Evolutionary conservation across 2,797 vertebrate genomes (phyloP), one percentile per base, ranked within the genome.

Genomic region (Paguma larvata): DNA sequence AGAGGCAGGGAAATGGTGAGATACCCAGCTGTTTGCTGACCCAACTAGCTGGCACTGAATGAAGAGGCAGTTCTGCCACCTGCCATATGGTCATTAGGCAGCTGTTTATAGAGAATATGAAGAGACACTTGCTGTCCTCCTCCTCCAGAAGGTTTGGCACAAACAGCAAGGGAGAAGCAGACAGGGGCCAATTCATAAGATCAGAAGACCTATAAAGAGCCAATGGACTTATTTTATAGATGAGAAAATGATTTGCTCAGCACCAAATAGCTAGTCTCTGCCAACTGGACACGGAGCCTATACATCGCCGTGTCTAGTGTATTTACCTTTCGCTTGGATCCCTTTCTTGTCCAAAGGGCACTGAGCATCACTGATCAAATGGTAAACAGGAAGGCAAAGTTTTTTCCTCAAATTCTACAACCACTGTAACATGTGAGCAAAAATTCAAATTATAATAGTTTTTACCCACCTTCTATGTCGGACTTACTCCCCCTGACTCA

Each of bases 131-230:
- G 73, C 34, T 23, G 56, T 84, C 32, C 13, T 70, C 68, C 65
- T n/a, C 34, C 84, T 85, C 73, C 82, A 51, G 68, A 62, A 56
- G 85, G 48, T 51, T 96, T 77, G 93, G 83, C 75, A 85, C 84
- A 53, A n/a, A 72, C 70, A 95, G 73, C 41, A 78, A 65, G 91
- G 56, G 23, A 53, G 27, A 44, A 80, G 44, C 56, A 53, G 32
- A 19, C 53, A 84, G 46, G 38, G 56, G 30, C 7, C 30, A 5
- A 25, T 63, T 95, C 44, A 5, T 44, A 75, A 85, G 25, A 25
- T 72, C 68, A 63, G 38, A 70, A 79, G 53, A 84, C 80, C 46
- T 46, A 4, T 25, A 6, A 62, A 73, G 38, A 85, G 38, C 73
- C 41, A n/a, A 3, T 14, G 32, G 2, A 7, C 32, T 72, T 27